These are phyloP conservation scores for Cybosia mesomella DNA, from an alignment of 2,888 invertebrate genomes.

Conservation along the genomic window DNA sequence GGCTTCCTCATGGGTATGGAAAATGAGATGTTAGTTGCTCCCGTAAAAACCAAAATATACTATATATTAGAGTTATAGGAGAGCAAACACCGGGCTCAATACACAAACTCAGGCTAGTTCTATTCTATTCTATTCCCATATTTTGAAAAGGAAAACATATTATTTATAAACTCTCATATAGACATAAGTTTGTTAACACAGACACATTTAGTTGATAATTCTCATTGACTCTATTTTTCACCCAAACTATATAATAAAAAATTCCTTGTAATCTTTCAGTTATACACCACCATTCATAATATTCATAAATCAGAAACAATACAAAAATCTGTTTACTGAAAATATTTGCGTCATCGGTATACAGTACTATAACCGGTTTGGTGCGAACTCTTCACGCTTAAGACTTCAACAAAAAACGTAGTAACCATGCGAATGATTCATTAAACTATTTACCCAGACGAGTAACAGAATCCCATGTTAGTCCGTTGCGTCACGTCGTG, in stretches of 20 bases:
- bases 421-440: constrained; percentile 12
- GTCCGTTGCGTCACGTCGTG: constrained; percentile 13
- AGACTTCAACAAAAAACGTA: neutral
- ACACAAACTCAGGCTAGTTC: too few species aligned
- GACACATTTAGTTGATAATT: neutral
- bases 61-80: too few species aligned
- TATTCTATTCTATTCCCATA: too few species aligned
- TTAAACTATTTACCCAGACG: constrained; percentile 14
- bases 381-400: neutral
- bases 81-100: too few species aligned
- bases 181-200: too few species aligned
- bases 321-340: neutral
- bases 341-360: neutral
- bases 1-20: too few species aligned
- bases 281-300: neutral
- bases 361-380: constrained; percentile 1
- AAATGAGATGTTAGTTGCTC: too few species aligned
- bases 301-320: neutral
- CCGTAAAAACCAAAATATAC: too few species aligned
- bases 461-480: constrained; percentile 16
- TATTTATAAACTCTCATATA: too few species aligned
- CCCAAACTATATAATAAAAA: neutral
- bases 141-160: too few species aligned
- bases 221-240: neutral
- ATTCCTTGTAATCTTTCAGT: neutral